Conservation (phyloP, 30 jellyfish, hydroid and myxozoan genomes). For the Pseudorhiza aurosa region DNA sequence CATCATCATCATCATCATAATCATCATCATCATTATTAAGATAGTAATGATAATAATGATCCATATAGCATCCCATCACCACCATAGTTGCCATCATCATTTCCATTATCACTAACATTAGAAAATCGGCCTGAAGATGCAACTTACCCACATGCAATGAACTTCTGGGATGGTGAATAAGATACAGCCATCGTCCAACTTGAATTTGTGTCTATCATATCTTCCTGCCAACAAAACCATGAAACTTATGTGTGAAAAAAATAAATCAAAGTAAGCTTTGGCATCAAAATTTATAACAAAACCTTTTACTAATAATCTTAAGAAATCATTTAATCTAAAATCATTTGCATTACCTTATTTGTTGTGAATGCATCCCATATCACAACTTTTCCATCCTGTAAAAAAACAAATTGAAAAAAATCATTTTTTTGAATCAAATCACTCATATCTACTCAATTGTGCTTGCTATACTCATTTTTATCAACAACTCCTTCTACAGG, state of each 20-base stretch:
- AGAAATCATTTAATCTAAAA: no score
- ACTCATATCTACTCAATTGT: no score
- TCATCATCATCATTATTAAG: background rate
- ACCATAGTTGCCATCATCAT: background rate
- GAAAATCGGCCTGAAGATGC: background rate
- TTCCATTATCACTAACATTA: background rate
- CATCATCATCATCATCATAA: background rate
- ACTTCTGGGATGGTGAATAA: constrained; percentile 78
- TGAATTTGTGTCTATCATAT: constrained; percentile 57
- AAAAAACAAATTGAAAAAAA: no score
- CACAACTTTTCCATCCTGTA: constrained; percentile 75
- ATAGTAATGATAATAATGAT: background rate
- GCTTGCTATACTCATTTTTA: no score
- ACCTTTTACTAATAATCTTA: no score
- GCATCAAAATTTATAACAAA: no score
- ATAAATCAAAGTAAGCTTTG: no score
- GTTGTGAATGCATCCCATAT: constrained; percentile 88
- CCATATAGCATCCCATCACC: no score
- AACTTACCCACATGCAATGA: constrained; percentile 76
- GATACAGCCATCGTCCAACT: constrained; percentile 81
- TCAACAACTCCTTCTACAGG: no score
- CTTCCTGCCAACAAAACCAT: constrained; percentile 25
- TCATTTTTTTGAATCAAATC: no score
- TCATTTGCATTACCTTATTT: constrained; percentile 51
- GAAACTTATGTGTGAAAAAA: no score